These are phyloP conservation scores for Pseudopodoces humilis DNA, from an alignment of 2,113 vertebrate species.

Conservation along the genomic window DNA sequence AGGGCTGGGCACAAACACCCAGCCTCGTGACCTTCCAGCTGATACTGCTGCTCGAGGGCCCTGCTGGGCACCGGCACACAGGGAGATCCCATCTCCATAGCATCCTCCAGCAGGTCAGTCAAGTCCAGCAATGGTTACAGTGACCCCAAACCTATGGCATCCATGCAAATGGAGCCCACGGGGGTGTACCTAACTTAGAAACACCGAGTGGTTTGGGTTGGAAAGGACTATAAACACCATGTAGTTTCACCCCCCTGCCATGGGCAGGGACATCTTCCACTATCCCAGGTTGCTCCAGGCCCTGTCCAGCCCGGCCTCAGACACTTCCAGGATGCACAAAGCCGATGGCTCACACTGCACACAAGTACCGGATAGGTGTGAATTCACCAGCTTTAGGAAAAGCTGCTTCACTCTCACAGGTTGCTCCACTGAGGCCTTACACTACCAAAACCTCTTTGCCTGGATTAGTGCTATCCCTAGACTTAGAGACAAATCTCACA, in stretches of 20 bases:
- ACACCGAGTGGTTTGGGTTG: neutral
- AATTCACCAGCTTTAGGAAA: neutral
- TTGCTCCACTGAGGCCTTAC: neutral
- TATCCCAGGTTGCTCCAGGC: neutral
- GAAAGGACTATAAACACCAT: neutral
- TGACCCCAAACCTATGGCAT: no score
- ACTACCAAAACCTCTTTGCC: neutral
- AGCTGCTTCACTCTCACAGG: neutral
- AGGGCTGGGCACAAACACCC: neutral
- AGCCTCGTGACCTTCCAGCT: neutral
- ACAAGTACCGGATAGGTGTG: fast-evolving
- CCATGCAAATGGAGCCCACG: neutral
- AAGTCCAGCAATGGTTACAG: neutral
- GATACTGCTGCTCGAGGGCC: neutral
- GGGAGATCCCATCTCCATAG: neutral
- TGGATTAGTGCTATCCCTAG: conserved; percentile 1
- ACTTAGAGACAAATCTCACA: neutral
- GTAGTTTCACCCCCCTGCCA: neutral
- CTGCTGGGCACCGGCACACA: neutral
- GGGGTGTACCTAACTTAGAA: neutral
- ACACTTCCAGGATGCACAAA: neutral
- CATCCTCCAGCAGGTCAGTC: neutral
- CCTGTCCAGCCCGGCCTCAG: no score
- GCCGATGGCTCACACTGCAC: neutral
- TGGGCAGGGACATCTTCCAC: neutral